Percentiles rank a stretch among this genome's conserved stretches.
phyloP scores from a whole-genome alignment of 2,888 invertebrate genomes.

The Dendrolimus houi region DNA sequence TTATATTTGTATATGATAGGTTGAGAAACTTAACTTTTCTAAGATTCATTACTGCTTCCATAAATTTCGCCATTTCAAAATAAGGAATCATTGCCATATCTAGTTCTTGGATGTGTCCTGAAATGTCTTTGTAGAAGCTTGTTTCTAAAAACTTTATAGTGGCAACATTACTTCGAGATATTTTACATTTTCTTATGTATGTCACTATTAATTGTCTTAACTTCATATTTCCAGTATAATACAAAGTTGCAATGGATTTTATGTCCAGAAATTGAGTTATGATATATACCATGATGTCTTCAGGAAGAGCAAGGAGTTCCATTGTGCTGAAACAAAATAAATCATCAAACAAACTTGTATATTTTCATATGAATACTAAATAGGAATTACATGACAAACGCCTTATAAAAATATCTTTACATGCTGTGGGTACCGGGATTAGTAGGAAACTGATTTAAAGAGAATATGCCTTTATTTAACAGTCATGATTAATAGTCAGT shows the following conservation, averaged over 20 bases:
- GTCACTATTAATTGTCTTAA: slow-evolving; percentile 30
- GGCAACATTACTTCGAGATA: slow-evolving; percentile 38
- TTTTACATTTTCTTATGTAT: slow-evolving; percentile 31
- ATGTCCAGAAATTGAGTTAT: slow-evolving; percentile 42
- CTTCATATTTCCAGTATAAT: slow-evolving; percentile 32
- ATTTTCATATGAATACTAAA: no score
- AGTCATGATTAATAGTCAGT: no score
- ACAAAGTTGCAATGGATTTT: slow-evolving; percentile 31
- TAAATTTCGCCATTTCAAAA: slow-evolving; percentile 32
- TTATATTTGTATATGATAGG: slow-evolving; percentile 49
- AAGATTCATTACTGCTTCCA: slow-evolving; percentile 34
- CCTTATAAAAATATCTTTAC: no score
- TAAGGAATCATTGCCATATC: slow-evolving; percentile 42
- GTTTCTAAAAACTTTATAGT: slow-evolving; percentile 35
- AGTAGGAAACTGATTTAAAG: no score
- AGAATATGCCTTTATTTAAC: no score
- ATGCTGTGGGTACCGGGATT: no score
- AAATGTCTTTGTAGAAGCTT: slow-evolving; percentile 38
- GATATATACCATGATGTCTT: slow-evolving; percentile 45
- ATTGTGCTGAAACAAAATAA: slow-evolving; percentile 16
- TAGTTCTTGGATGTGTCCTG: slow-evolving; percentile 33
- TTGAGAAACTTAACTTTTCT: slow-evolving; percentile 40
- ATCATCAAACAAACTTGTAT: no score
- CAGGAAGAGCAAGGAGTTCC: slow-evolving; percentile 33
- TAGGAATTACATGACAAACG: no score